These are phyloP conservation scores for Megathymus violae DNA, from an alignment of 1,140 invertebrate genomes.

Conservation along the genomic window DNA sequence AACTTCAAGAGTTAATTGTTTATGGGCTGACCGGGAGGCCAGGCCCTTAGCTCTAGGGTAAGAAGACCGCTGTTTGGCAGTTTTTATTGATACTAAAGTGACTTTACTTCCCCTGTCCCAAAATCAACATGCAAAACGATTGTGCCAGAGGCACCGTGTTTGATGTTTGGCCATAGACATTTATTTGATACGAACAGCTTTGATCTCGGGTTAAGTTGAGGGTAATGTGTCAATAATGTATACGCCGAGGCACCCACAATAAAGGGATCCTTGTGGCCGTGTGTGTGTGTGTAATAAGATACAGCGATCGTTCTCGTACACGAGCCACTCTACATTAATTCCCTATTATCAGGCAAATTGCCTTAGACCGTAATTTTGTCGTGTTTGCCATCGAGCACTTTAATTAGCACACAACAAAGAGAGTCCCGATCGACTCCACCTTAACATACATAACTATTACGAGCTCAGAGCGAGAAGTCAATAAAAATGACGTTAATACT, in stretches of 20 bases:
- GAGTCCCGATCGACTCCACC: slow-evolving; percentile 20
- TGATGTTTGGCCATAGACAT: too few relatives aligned
- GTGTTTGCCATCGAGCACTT: slow-evolving; percentile 17
- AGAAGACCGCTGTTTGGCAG: too few relatives aligned
- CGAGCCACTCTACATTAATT: neutral
- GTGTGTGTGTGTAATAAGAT: neutral
- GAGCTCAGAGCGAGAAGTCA: neutral
- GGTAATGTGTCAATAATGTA: neutral
- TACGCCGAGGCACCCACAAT: neutral
- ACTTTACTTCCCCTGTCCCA: too few relatives aligned
- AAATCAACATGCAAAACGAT: too few relatives aligned
- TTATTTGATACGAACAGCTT: too few relatives aligned
- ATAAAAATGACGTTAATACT: neutral
- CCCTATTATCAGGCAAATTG: slow-evolving; percentile 1
- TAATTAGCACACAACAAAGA: slow-evolving; percentile 26
- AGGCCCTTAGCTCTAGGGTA: too few relatives aligned
- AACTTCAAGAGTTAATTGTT: too few relatives aligned
- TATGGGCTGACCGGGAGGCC: too few relatives aligned
- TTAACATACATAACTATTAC: slow-evolving; percentile 24
- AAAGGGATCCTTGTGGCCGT: neutral
- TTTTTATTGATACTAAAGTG: too few relatives aligned
- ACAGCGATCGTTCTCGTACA: neutral
- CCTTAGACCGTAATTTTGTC: neutral
- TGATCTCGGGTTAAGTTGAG: neutral
- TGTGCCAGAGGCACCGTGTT: too few relatives aligned